phyloP scores from a whole-genome alignment of 2,797 vertebrate species.

The Myripristis jacobus region DNA sequence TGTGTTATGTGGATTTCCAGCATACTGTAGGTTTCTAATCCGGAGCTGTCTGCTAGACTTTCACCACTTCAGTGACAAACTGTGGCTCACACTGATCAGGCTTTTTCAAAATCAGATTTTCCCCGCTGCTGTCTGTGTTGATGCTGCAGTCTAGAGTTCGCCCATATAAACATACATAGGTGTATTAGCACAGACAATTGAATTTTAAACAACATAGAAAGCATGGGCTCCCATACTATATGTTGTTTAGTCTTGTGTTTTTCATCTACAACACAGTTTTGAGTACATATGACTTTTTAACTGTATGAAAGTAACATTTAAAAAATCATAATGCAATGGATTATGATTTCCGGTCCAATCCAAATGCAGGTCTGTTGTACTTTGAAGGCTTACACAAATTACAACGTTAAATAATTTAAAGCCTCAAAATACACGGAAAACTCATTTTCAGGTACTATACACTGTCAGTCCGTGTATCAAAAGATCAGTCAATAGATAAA shows the following conservation, averaged over 20 bases:
- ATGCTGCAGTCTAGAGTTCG: background rate
- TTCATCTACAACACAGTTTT: background rate
- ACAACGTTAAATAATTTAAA: too few relatives aligned
- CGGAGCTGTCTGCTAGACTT: conserved; percentile 5
- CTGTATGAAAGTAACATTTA: background rate
- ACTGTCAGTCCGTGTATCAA: background rate
- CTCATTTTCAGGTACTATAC: background rate
- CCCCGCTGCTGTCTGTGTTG: background rate
- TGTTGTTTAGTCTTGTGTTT: background rate
- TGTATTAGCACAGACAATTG: background rate
- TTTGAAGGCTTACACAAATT: too few relatives aligned
- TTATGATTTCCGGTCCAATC: too few relatives aligned
- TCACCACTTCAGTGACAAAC: conserved; percentile 7
- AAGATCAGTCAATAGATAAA: background rate
- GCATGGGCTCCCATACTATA: too few relatives aligned
- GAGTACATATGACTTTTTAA: background rate
- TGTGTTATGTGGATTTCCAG: conserved; percentile 42
- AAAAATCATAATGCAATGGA: background rate
- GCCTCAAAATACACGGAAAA: background rate
- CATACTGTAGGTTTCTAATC: conserved; percentile 38
- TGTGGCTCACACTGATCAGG: too few relatives aligned
- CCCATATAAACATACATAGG: background rate
- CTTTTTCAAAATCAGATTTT: background rate
- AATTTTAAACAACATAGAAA: background rate
- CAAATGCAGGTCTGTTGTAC: too few relatives aligned